These are phyloP conservation scores for Acropora tenuis DNA, from an alignment of 64 coral and sea anemone species.

Conservation along the genomic window DNA sequence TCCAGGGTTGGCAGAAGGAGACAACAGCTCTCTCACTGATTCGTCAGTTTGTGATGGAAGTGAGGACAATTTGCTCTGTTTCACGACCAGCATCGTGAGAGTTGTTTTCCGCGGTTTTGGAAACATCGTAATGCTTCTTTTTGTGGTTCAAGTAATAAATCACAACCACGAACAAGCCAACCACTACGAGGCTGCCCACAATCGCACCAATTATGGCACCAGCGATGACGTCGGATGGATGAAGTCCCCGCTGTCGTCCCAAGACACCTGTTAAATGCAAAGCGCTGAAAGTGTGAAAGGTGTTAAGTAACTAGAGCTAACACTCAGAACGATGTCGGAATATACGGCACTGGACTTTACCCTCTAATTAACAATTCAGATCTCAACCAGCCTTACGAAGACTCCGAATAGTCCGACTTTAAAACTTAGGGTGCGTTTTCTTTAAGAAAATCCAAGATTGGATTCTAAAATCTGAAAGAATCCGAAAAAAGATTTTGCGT, in stretches of 20 bases:
- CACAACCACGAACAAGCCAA: too few relatives aligned
- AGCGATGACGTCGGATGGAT: neutral
- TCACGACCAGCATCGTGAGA: slow-evolving; percentile 32
- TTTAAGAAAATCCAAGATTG: too few relatives aligned
- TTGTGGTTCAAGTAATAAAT: slow-evolving; percentile 3
- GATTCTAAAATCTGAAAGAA: too few relatives aligned
- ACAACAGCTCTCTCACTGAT: neutral
- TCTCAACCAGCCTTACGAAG: too few relatives aligned
- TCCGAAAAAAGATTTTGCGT: too few relatives aligned
- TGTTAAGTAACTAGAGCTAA: too few relatives aligned
- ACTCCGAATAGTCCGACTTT: too few relatives aligned
- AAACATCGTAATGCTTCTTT: slow-evolving; percentile 61
- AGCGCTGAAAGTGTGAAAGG: too few relatives aligned
- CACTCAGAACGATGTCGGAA: too few relatives aligned
- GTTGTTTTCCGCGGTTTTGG: slow-evolving; percentile 47
- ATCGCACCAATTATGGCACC: slow-evolving; percentile 42
- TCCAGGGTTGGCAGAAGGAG: neutral
- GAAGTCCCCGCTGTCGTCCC: neutral
- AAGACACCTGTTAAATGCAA: neutral
- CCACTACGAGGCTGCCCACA: slow-evolving; percentile 4
- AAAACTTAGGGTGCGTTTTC: too few relatives aligned
- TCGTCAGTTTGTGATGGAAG: neutral
- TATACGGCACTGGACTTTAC: too few relatives aligned
- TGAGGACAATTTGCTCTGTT: slow-evolving; percentile 19
- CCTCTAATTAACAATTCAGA: too few relatives aligned